Conservation (phyloP, 2,113 vertebrate species). For the Herpetotheres cachinnans region DNA sequence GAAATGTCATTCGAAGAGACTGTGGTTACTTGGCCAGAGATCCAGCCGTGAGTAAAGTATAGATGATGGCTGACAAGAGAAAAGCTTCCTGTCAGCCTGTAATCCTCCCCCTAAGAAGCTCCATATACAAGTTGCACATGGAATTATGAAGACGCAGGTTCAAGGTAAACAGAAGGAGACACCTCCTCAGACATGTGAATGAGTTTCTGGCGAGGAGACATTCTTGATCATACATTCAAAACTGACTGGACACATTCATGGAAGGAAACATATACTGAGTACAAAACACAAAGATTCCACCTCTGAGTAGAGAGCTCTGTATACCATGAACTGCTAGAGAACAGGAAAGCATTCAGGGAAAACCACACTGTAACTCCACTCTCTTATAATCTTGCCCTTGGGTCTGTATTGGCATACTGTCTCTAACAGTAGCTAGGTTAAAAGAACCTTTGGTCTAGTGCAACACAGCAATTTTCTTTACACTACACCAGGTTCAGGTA, state of each 20-base stretch:
- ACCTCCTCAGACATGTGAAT: neutral
- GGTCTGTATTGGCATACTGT: neutral
- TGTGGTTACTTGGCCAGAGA: neutral
- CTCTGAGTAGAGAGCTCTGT: neutral
- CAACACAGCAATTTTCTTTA: neutral
- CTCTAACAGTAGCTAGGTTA: neutral
- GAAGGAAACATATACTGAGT: neutral
- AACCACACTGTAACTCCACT: neutral
- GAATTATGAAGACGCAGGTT: neutral
- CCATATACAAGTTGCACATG: neutral
- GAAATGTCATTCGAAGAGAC: neutral
- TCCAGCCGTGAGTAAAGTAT: neutral
- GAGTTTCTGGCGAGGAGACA: neutral
- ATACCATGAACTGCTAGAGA: neutral
- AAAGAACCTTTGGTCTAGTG: neutral
- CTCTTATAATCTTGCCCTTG: neutral
- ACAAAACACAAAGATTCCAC: neutral
- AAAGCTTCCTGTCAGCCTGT: neutral
- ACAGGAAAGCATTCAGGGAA: neutral
- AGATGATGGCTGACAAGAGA: neutral
- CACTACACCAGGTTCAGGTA: neutral
- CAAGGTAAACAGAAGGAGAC: neutral
- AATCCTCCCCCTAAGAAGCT: neutral
- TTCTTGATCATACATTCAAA: neutral
- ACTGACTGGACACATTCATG: neutral